Base-by-base conservation (phyloP, 2,113 vertebrate genomes). In the Lasiurus cinereus region DNA sequence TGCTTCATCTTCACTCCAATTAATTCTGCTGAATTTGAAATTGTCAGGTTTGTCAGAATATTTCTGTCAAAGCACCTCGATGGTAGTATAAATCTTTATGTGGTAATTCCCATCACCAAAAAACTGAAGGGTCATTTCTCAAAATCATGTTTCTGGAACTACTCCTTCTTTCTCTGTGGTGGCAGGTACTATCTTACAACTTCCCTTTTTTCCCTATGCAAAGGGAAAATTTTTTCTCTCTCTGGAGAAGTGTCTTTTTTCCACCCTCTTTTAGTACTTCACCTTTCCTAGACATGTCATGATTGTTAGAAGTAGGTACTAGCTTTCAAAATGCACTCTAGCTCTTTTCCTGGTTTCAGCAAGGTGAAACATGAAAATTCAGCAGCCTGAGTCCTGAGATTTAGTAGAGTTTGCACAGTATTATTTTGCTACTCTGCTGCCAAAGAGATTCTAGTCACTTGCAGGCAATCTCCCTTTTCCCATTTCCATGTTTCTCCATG, bases 11-110 rank as follows among this genome's bases (percentile, higher is more conserved):
- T 93, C 84, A 94, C 52, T 86, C 43, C 54, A 94, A 64, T 76
- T 87, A 84, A 95, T 94, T 94, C 54, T 90, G 67, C 31, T 91
- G 70, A 93, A 90, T 87, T 96, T 59, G 29, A 95, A 92, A 78
- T n/a, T 78, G n/a, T 92, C 77, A 79, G 8, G 22, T 69, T 64
- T 91, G 16, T 80, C 43, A 95, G 67, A 88, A 85, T 46, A 85
- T 50, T 90, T 72, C 73, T 90, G 56, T 89, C 83, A 86, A 95
- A 86, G 74, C 64, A 92, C 82, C 67, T 93, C 46, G 16, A 74
- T 69, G 22, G 82, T 69, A 11, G 24, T 46, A 67, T 80, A 83
- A 93, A 66, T 64, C 83, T 76, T 92, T 56, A 70, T 13, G 18
- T 62, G 13, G 62, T 36, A 33, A 79, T n/a, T n/a, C 7, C 31